phyloP scores from a whole-genome alignment of 2,797 vertebrate genomes.

The Arremon brunneinucha region DNA sequence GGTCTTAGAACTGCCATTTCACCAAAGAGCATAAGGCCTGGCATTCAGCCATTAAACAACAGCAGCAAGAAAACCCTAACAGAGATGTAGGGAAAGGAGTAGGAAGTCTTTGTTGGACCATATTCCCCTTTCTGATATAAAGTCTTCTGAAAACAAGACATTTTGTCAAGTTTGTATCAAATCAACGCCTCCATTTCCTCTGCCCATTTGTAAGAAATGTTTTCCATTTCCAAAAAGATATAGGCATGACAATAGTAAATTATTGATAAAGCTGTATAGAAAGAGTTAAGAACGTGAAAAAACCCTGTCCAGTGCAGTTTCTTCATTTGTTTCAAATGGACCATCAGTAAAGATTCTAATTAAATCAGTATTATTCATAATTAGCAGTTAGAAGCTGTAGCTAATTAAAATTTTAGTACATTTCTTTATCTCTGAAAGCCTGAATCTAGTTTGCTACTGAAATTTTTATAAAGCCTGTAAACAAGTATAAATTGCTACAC shows the following conservation, averaged over 20 bases:
- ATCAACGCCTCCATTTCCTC: neutral
- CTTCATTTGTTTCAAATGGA: neutral
- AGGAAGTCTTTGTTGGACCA: neutral
- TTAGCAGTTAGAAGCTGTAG: slow-evolving; percentile 30
- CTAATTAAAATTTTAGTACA: slow-evolving; percentile 63
- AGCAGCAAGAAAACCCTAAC: neutral
- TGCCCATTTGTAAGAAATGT: neutral
- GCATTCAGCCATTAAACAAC: neutral
- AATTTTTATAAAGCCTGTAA: slow-evolving; percentile 59
- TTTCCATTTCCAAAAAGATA: neutral
- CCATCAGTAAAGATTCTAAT: slow-evolving; percentile 1
- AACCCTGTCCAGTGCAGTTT: neutral
- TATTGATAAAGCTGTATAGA: neutral
- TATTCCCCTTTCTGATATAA: neutral
- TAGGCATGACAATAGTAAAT: accelerated
- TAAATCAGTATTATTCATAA: slow-evolving; percentile 46
- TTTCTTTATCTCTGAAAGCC: slow-evolving; percentile 47
- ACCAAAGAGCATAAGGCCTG: neutral
- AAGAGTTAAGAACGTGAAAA: neutral
- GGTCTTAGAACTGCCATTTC: neutral
- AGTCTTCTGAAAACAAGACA: neutral
- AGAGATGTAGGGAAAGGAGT: neutral
- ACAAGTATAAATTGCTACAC: slow-evolving; percentile 32
- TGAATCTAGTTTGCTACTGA: slow-evolving; percentile 35
- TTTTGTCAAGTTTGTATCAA: neutral